phyloP scores from a whole-genome alignment of 2,113 vertebrate species.

The Passer domesticus region DNA sequence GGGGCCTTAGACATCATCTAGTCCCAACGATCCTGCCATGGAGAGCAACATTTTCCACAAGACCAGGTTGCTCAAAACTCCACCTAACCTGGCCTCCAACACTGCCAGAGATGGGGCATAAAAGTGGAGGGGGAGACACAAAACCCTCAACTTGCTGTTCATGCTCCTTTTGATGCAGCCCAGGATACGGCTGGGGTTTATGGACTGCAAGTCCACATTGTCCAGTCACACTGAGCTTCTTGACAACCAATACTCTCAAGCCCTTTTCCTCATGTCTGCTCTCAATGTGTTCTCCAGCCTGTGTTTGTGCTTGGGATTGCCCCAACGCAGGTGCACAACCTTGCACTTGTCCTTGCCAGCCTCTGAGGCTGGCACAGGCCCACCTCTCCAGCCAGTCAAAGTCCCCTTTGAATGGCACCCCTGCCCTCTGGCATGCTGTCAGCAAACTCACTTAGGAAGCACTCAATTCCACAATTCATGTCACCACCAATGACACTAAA shows the following conservation, averaged over 20 bases:
- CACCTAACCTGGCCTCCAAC: not conserved
- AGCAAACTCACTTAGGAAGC: not conserved
- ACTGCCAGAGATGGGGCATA: not conserved
- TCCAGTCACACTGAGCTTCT: not conserved
- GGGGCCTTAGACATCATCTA: not conserved
- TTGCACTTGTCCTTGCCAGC: not conserved
- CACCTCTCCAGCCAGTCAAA: not conserved
- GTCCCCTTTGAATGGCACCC: not conserved
- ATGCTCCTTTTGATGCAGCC: not conserved
- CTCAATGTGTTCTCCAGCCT: not conserved
- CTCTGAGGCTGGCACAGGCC: not conserved
- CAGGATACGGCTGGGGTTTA: not conserved
- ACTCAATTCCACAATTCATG: not conserved
- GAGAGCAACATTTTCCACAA: not conserved
- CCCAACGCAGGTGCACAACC: not conserved
- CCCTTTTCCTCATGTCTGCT: not conserved
- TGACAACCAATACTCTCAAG: not conserved
- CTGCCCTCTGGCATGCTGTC: not conserved
- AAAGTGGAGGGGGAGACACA: not conserved
- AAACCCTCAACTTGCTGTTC: too few species aligned
- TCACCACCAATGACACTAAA: not conserved
- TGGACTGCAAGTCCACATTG: not conserved
- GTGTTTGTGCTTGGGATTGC: not conserved
- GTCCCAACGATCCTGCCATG: fast-evolving
- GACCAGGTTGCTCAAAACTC: not conserved